A percentile compares a stretch with the other conserved stretches of the same genome.
phyloP scores from a whole-genome alignment of 2,113 vertebrate genomes.

The Esox niger region DNA sequence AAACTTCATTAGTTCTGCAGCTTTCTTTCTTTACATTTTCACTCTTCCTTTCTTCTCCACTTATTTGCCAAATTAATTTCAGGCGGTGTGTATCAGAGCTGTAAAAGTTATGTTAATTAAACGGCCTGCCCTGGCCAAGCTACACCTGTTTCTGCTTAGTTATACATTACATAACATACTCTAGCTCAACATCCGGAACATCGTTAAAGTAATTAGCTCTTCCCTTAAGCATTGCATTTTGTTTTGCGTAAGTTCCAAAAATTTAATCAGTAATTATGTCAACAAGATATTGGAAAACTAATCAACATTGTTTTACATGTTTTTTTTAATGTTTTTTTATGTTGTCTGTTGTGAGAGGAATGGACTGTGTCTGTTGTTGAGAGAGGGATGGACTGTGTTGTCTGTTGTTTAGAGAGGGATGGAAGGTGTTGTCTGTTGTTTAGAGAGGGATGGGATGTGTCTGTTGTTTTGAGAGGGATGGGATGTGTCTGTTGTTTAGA shows the following conservation, averaged over 20 bases:
- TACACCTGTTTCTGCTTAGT: constrained; percentile 38
- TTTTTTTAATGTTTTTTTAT: too few relatives aligned
- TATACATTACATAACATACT: constrained; percentile 12
- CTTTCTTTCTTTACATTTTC: constrained; percentile 6
- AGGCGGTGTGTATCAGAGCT: constrained; percentile 22
- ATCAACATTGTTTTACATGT: neutral
- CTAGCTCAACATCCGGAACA: constrained; percentile 21
- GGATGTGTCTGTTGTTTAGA: too few relatives aligned
- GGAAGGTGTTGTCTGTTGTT: too few relatives aligned
- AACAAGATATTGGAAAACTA: constrained; percentile 8
- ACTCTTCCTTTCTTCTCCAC: constrained; percentile 10
- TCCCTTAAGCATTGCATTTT: constrained; percentile 43
- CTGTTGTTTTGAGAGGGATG: too few relatives aligned
- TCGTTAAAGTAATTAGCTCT: constrained; percentile 37
- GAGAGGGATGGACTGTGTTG: too few relatives aligned
- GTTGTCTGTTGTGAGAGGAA: too few relatives aligned
- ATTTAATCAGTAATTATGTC: constrained; percentile 10
- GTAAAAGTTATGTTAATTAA: constrained; percentile 42
- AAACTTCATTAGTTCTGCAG: constrained; percentile 15
- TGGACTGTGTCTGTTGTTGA: too few relatives aligned
- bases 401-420: too few relatives aligned
- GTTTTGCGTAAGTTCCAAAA: constrained; percentile 18
- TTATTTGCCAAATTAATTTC: constrained; percentile 47
- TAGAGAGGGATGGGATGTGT: too few relatives aligned
- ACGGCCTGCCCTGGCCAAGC: constrained; percentile 2